Percentiles rank a stretch among this genome's conserved stretches.
Conservation (phyloP, 2,888 invertebrate species). For the Sipha maydis region DNA sequence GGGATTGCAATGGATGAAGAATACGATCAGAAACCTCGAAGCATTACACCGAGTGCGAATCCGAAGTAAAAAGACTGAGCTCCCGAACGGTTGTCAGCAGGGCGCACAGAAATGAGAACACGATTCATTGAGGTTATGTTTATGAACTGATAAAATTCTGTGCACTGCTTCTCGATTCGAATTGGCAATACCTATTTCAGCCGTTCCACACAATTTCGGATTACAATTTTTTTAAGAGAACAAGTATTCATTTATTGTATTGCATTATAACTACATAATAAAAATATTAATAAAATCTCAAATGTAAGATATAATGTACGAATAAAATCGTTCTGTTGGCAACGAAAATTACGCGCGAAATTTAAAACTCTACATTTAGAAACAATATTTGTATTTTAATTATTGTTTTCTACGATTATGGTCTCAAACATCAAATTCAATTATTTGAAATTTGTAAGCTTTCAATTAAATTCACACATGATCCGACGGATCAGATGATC, state of each 20-base stretch:
- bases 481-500: too few species aligned
- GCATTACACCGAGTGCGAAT: conserved; percentile 43
- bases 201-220: neutral
- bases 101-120: conserved; percentile 26
- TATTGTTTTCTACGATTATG: too few species aligned
- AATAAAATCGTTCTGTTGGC: conserved; percentile 15
- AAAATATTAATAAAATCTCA: neutral
- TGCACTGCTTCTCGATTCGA: neutral
- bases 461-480: too few species aligned
- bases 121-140: conserved; percentile 55
- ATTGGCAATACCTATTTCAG: neutral
- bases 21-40: conserved; percentile 4
- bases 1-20: conserved; percentile 56
- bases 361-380: neutral
- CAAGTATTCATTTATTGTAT: neutral
- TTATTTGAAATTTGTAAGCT: too few species aligned
- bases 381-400: too few species aligned
- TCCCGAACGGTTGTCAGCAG: conserved; percentile 55
- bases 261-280: neutral
- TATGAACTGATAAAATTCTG: conserved; percentile 33
- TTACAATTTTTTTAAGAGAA: neutral
- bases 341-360: neutral
- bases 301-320: neutral
- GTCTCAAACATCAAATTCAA: too few species aligned
- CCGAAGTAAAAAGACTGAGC: conserved; percentile 49